Evolutionary conservation across 2,113 vertebrate genomes (phyloP), one percentile per base, ranked within the genome.

Genomic region (Leptobrachium leishanense): DNA sequence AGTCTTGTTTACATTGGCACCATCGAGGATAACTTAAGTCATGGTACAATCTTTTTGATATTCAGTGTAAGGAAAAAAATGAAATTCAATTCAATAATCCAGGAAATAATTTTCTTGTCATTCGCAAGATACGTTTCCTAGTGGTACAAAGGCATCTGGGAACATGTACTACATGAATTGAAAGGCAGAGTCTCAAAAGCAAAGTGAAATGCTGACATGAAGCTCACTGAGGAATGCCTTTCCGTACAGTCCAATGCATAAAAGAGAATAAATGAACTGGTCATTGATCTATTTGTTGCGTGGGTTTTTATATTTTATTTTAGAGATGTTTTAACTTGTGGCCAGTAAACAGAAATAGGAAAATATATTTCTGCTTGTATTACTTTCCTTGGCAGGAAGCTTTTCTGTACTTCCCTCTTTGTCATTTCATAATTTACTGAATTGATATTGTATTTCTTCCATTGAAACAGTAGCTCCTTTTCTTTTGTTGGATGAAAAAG

Each of bases 1-100:
- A 80, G 77, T 31, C 57, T 80, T 80, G 64, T 80, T 80, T 74
- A 67, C 12, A 54, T n/a, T 50, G 39, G 70, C 40, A 10, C 15
- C 63, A 66, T 20, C 42, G 42, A 74, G 53, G 63, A 79, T 62
- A 68, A 57, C 77, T 68, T 80, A 74, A 80, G 69, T 68, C 54
- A 67, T 67, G 63, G 68, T 63, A 68, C 74, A 15, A 59, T 73
- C 68, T 41, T n/a, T 68, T 68, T 73, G 70, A 67, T 68, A 43
- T 67, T 66, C 70, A 73, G 31, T 68, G 77, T 40, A 7, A 68
- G 64, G 41, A n/a, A 80, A 74, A 80, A 74, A 80, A 44, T 74
- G 50, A 68, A 74, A 46, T 80, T 68, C 77, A 73, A 13, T 73
- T 66, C 46, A 57, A 44, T 79, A 79, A 67, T 57, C 62, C 40